phyloP scores from a whole-genome alignment of 2,113 vertebrate genomes.

The Sminthopsis crassicaudata region DNA sequence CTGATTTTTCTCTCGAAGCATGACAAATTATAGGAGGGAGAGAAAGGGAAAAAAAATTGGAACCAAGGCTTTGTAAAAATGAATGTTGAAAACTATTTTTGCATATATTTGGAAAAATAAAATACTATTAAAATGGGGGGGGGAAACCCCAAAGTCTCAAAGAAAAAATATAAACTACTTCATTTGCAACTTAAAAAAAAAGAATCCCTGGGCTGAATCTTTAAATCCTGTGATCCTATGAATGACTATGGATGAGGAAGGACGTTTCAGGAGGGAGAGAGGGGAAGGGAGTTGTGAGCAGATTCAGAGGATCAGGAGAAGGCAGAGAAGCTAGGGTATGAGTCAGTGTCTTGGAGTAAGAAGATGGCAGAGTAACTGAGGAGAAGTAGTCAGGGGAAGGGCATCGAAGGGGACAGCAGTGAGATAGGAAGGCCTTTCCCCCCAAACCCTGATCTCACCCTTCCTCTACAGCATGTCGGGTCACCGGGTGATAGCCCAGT shows the following conservation, averaged over 20 bases:
- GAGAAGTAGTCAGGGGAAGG: not conserved
- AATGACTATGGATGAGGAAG: not conserved
- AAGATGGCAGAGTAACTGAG: not conserved
- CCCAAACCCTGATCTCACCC: slow-evolving; percentile 34
- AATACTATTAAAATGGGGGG: too few species aligned
- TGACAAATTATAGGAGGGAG: too few species aligned
- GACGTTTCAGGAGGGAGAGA: not conserved
- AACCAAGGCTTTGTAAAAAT: too few species aligned
- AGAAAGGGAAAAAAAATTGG: too few species aligned
- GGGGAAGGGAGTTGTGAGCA: not conserved
- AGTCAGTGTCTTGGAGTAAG: not conserved
- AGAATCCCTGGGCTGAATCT: not conserved
- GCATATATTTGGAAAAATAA: too few species aligned
- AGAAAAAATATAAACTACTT: too few species aligned
- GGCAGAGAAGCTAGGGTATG: not conserved
- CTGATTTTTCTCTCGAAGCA: too few species aligned
- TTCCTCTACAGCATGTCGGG: slow-evolving; percentile 90
- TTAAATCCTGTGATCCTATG: not conserved
- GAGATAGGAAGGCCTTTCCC: not conserved
- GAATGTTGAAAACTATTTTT: too few species aligned
- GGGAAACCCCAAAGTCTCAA: too few species aligned
- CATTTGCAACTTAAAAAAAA: too few species aligned
- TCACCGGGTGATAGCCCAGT: slow-evolving; percentile 88
- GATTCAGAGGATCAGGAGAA: not conserved
- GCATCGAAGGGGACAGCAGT: not conserved